These are phyloP conservation scores for Cariama cristata DNA, from an alignment of 2,113 vertebrate genomes.

Conservation along the genomic window DNA sequence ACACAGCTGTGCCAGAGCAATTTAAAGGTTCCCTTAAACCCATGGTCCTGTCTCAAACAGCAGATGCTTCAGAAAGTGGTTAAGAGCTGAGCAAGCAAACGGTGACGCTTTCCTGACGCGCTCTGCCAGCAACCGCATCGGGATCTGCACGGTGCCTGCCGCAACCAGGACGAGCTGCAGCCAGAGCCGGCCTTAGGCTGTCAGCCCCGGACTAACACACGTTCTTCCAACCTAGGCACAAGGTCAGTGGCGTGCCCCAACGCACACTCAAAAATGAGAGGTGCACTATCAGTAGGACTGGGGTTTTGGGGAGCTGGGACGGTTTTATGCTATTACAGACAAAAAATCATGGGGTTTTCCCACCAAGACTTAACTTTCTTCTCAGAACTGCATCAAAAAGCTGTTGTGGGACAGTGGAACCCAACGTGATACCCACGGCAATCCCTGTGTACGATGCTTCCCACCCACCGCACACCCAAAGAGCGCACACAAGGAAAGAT, in stretches of 20 bases:
- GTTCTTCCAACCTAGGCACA: not conserved
- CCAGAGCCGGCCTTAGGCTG: not conserved
- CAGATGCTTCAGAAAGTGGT: not conserved
- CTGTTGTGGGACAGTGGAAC: not conserved
- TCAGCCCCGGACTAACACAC: not conserved
- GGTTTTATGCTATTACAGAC: not conserved
- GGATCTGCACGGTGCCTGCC: not conserved
- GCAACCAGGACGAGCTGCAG: not conserved
- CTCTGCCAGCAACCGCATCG: not conserved
- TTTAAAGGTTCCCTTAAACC: not conserved
- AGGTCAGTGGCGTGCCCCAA: not conserved
- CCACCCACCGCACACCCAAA: not conserved
- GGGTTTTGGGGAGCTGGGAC: not conserved
- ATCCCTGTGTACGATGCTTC: accelerated
- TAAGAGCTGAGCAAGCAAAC: not conserved
- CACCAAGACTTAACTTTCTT: accelerated
- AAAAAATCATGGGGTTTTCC: not conserved
- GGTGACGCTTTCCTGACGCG: no score
- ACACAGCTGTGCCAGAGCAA: not conserved
- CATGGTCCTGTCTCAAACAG: not conserved
- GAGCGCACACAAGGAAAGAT: not conserved
- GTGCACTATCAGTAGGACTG: accelerated
- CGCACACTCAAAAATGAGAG: not conserved
- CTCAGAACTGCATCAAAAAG: not conserved
- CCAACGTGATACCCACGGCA: not conserved